Conservation (phyloP, 2,797 vertebrate genomes). For the Holocentrus rufus region DNA sequence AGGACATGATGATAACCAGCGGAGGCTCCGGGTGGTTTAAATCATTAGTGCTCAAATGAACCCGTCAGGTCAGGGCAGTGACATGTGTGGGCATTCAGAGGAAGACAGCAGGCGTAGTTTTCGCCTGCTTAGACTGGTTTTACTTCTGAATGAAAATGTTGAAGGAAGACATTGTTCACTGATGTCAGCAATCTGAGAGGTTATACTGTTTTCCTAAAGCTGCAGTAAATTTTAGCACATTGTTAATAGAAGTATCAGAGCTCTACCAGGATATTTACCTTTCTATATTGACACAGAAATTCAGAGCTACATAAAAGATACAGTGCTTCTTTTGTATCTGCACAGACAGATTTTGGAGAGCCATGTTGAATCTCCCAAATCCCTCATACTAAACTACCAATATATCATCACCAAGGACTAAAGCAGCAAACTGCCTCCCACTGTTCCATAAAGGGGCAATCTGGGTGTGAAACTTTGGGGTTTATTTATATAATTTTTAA, state of each 20-base stretch:
- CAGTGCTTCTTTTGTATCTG: constrained; percentile 37
- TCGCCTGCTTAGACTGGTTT: background rate
- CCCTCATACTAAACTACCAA: background rate
- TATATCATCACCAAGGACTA: too few relatives aligned
- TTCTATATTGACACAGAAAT: constrained; percentile 63
- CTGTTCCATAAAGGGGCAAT: too few relatives aligned
- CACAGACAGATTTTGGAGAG: background rate
- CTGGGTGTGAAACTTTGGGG: too few relatives aligned
- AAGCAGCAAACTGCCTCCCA: too few relatives aligned
- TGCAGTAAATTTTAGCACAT: constrained; percentile 49
- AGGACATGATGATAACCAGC: constrained; percentile 3
- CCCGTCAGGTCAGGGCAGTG: background rate
- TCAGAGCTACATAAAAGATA: constrained; percentile 32
- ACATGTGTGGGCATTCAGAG: background rate
- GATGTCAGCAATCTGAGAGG: constrained; percentile 22
- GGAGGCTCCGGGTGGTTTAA: background rate
- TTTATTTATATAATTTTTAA: too few relatives aligned
- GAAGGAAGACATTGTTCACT: constrained; percentile 1
- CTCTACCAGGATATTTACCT: constrained; percentile 49
- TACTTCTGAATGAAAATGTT: background rate
- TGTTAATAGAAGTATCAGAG: constrained; percentile 62
- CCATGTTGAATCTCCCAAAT: background rate
- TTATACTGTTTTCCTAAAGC: constrained; percentile 20
- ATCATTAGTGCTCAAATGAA: background rate
- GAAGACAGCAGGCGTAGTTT: background rate